Base-by-base conservation (phyloP, 2,113 vertebrate species). In the Pituophis catenifer region DNA sequence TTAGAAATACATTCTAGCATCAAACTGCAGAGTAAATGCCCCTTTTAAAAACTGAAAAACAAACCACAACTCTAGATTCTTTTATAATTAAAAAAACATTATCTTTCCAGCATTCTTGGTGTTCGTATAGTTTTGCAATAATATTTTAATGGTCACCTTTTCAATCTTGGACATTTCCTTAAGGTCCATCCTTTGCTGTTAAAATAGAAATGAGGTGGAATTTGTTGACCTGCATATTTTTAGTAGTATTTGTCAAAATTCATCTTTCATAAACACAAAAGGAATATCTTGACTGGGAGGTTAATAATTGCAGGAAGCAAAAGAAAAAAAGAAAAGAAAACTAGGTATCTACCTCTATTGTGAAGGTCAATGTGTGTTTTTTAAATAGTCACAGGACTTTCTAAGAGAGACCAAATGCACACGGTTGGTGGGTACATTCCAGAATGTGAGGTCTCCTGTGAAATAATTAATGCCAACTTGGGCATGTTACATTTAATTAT, bases 1-100 rank as follows among this genome's bases (percentile, higher is more conserved):
- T 93, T 94, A 44, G 94, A 94, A 93, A 91, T 92, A 90, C 57
- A 93, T 90, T 95, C 91, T 65, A 91, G 85, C 62, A 15, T 93
- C 88, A 93, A 59, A 44, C 91, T 92, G 81, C 17, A 90, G 57
- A 92, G 8, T 93, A 87, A 58, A 62, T 92, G 11, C 21, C 86
- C 70, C 13, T 17, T 1, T n/a, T 29, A 55, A 38, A 26, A 89
- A 44, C 50, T 24, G 4, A 89, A 81, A 89, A 58, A 24, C 0
- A 5, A 91, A 54, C n/a, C 70, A 23, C 33, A 54, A 38, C n/a
- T 23, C 55, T 85, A 50, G 88, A 58, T 53, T 58, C 85, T 89
- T 38, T 54, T 90, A 54, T 33, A 70, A 70, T 38, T 65, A 15
- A 57, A 90, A 93, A 90, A 65, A 26, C 50, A 48, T 15, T 70